Conservation (phyloP, 2,797 vertebrate species). For the Scleropages formosus region DNA sequence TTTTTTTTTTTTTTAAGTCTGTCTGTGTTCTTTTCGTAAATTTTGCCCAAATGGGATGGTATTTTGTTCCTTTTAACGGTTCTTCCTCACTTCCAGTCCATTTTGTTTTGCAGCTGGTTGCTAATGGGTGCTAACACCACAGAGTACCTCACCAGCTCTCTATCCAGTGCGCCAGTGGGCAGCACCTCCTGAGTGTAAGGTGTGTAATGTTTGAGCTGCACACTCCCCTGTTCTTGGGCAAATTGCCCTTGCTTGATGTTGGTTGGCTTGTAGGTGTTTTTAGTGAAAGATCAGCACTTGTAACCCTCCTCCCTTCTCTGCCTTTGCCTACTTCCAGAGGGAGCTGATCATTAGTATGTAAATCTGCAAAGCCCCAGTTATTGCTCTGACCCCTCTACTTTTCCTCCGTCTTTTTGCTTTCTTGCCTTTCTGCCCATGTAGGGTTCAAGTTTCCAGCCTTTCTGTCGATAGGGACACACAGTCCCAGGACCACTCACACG, state of each 20-base stretch:
- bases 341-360: constrained; percentile 77
- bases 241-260: constrained; percentile 37
- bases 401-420: constrained; percentile 62
- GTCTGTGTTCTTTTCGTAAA: neutral
- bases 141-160: neutral
- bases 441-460: neutral
- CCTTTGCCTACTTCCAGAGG: constrained; percentile 59
- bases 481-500: constrained; percentile 13
- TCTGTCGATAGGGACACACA: constrained; percentile 58
- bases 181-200: neutral
- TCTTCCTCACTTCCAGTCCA: too few species aligned
- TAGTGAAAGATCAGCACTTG: constrained; percentile 44
- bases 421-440: constrained; percentile 61
- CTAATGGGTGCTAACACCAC: neutral
- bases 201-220: constrained; percentile 11
- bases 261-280: constrained; percentile 22
- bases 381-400: constrained; percentile 70
- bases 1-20: constrained; percentile 56
- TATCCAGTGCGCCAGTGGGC: neutral
- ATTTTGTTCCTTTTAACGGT: too few species aligned
- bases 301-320: constrained; percentile 5
- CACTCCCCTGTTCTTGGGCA: constrained; percentile 20
- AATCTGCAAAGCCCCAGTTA: constrained; percentile 79
- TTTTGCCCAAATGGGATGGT: too few species aligned
- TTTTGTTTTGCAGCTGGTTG: too few species aligned